Percentiles rank a stretch among this genome's conserved stretches.
Conservation (phyloP, 2,113 vertebrate genomes). For the Colinus virginianus region DNA sequence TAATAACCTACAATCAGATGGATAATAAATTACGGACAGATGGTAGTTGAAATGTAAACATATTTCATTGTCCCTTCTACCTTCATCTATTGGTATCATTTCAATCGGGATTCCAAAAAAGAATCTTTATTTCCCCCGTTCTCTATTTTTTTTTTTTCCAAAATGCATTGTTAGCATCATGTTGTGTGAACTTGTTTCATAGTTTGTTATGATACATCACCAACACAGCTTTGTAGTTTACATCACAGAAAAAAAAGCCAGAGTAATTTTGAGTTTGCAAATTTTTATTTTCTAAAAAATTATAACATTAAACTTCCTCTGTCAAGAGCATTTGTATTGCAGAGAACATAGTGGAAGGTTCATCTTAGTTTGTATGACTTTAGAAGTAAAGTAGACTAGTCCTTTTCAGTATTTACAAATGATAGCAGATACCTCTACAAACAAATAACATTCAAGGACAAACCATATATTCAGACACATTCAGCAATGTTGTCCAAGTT, state of each 20-base stretch:
- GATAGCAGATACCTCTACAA: not conserved
- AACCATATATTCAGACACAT: not conserved
- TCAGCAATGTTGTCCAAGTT: not conserved
- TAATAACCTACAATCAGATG: conserved; percentile 48
- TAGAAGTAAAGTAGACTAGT: conserved; percentile 43
- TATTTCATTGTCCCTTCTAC: conserved; percentile 58
- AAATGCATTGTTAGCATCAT: not conserved
- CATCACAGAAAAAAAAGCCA: not conserved
- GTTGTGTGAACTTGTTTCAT: not conserved
- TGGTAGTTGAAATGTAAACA: conserved; percentile 50
- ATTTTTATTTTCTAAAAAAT: not conserved
- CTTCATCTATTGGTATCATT: conserved; percentile 7
- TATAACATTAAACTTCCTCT: not conserved
- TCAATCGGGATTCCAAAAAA: not conserved
- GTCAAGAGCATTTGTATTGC: not conserved
- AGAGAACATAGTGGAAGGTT: not conserved
- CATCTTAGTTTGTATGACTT: not conserved
- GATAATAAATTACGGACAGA: conserved; percentile 69
- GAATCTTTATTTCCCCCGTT: not conserved
- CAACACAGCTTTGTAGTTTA: not conserved
- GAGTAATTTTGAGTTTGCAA: not conserved
- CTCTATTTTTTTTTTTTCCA: not conserved
- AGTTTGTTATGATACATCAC: not conserved
- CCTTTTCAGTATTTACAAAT: conserved; percentile 19
- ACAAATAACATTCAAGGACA: conserved; percentile 36